A percentile compares a stretch with the other conserved stretches of the same genome.
Evolutionary conservation across 2,888 invertebrate species (phyloP).

Genomic region (Nemapogon koenigi): DNA sequence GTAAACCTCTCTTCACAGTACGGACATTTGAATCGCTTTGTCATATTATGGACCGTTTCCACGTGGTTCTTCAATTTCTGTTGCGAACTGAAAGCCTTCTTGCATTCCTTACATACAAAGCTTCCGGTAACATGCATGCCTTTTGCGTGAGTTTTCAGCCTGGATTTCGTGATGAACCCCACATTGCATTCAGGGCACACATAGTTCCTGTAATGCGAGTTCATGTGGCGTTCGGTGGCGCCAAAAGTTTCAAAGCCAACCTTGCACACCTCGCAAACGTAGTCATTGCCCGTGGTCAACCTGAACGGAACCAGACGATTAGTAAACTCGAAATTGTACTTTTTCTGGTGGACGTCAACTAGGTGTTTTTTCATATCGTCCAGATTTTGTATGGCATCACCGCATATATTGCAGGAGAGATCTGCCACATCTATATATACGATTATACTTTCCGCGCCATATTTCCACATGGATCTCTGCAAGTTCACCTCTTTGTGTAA

Average conservation of each 20-base stretch:
- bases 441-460: slow-evolving; percentile 34
- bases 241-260: slow-evolving; percentile 46
- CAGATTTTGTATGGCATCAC: slow-evolving; percentile 14
- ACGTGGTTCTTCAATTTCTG: slow-evolving; percentile 39
- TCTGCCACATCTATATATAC: slow-evolving; percentile 27
- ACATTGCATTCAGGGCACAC: slow-evolving; percentile 44
- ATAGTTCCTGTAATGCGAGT: slow-evolving; percentile 43
- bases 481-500: slow-evolving; percentile 28
- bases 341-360: slow-evolving; percentile 10
- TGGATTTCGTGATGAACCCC: slow-evolving; percentile 35
- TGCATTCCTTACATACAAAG: slow-evolving; percentile 36
- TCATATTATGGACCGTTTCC: slow-evolving; percentile 32
- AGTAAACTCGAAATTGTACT: slow-evolving; percentile 17
- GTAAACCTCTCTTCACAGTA: slow-evolving; percentile 39
- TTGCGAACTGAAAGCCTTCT: slow-evolving; percentile 31
- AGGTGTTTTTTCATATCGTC: slow-evolving; percentile 14
- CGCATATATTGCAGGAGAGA: slow-evolving; percentile 12
- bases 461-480: slow-evolving; percentile 25
- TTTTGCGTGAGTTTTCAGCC: slow-evolving; percentile 35
- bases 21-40: slow-evolving; percentile 38
- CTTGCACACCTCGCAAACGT: slow-evolving; percentile 39
- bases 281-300: slow-evolving; percentile 25
- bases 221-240: slow-evolving; percentile 48
- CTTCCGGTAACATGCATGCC: slow-evolving; percentile 32
- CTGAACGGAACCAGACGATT: slow-evolving; percentile 45